These are phyloP conservation scores for Caranx ignobilis DNA, from an alignment of 2,113 vertebrate genomes.

Conservation along the genomic window DNA sequence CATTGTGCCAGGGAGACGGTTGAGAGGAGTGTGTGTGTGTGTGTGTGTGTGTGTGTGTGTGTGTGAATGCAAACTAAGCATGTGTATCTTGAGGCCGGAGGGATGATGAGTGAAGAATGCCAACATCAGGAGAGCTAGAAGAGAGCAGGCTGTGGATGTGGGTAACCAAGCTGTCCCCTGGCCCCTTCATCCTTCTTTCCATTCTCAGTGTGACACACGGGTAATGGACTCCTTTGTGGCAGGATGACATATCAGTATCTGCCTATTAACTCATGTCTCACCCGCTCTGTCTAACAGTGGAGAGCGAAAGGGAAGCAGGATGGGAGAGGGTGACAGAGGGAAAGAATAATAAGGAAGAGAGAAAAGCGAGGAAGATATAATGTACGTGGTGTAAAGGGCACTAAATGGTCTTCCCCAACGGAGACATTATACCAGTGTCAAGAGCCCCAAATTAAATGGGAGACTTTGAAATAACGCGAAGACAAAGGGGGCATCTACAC, in stretches of 20 bases:
- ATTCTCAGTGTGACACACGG: conserved; percentile 69
- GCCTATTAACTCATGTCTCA: conserved; percentile 73
- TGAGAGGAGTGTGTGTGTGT: conserved; percentile 69
- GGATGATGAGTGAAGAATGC: conserved; percentile 59
- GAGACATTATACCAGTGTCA: conserved; percentile 32
- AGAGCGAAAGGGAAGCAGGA: conserved; percentile 14
- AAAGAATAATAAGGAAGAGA: conserved; percentile 9
- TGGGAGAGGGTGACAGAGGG: background rate
- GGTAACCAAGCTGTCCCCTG: conserved; percentile 59
- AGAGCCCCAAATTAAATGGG: conserved; percentile 9
- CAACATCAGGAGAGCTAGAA: conserved; percentile 44
- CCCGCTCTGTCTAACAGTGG: conserved; percentile 54
- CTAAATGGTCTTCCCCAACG: conserved; percentile 5
- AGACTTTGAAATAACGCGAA: conserved; percentile 30
- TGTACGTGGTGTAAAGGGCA: conserved; percentile 16
- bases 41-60: conserved; percentile 78
- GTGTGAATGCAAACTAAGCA: conserved; percentile 69
- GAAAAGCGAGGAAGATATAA: conserved; percentile 15
- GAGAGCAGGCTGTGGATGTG: conserved; percentile 39
- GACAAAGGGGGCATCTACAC: conserved; percentile 9
- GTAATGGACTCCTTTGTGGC: conserved; percentile 79
- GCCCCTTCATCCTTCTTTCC: conserved; percentile 58
- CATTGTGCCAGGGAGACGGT: conserved; percentile 15
- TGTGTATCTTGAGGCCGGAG: conserved; percentile 34
- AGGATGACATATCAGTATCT: conserved; percentile 74